Evolutionary conservation across 37 sponge, comb jelly and placozoan genomes (phyloP), one percentile per base, ranked within the genome.

Genomic region (Axinella damicornis): DNA sequence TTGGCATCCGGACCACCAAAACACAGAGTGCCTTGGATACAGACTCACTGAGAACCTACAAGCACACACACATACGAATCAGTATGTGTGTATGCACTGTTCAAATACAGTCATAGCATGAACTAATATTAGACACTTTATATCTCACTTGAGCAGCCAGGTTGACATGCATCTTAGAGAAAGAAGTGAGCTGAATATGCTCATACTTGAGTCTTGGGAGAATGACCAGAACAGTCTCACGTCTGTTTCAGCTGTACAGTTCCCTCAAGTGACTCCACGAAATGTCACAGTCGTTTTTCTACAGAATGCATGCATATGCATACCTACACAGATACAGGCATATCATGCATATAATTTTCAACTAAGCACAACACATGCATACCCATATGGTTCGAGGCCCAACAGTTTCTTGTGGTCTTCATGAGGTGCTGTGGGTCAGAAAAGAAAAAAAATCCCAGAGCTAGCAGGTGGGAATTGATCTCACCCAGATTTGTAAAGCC

Each of bases 161-260:
- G 41, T 89, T 78, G 22, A 89, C 89, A 31, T 73, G 40, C 89
- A 89, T 89, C 34, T 82, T 82, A 30, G 89, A 89, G 58, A 84
- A 84, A 5, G 67, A 53, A 13, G 84, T 89, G 6, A 89, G 69
- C 39, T 52, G 46, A 4, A 89, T 46, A 62, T 89, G 90, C 69
- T 89, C 84, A 28, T 56, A 75, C 53, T 76, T 89, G 28, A 89
- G 60, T 67, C 77, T 83, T 15, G 87, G 87, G 9, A 87, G 30
- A 13, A 87, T 15, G n/a, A 59, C 36, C 27, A 77, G 30, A 13
- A 58, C 79, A 16, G 21, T 15, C 27, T 14, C 4, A 63, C n/a
- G n/a, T n/a, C 73, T 86, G 73, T 70, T 25, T 52, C 28, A 0
- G 25, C 28, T 20, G 53, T 87, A 87, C 0, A 87, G 62, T 1